Conservation (phyloP, 1,140 invertebrate species). For the Ceratina calcarata region DNA sequence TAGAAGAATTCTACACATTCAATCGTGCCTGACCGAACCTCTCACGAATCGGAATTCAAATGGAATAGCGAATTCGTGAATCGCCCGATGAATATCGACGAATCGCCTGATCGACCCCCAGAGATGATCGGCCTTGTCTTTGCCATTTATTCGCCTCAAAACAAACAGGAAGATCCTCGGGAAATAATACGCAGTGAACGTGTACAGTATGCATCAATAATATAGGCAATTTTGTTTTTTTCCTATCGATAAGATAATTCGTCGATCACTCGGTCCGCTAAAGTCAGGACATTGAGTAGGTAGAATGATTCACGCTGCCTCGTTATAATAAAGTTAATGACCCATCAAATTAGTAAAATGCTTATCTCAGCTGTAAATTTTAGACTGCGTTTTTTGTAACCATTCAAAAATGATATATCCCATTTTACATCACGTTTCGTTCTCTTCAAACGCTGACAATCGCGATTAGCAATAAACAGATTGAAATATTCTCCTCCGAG, state of each 20-base stretch:
- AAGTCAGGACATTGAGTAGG: too few relatives aligned
- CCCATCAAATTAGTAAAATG: not conserved
- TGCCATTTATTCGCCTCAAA: constrained; percentile 22
- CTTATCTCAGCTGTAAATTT: too few relatives aligned
- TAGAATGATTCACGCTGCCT: not conserved
- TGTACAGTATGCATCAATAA: not conserved
- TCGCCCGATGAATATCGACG: constrained; percentile 24
- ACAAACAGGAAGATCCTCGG: constrained; percentile 42
- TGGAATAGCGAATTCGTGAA: constrained; percentile 19
- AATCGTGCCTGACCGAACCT: not conserved
- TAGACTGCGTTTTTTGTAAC: too few relatives aligned
- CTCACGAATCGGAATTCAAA: constrained; percentile 3
- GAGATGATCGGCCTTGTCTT: constrained; percentile 19
- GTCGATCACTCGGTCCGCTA: not conserved
- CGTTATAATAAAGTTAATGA: not conserved
- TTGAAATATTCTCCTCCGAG: too few relatives aligned
- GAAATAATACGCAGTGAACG: not conserved
- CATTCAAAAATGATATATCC: too few relatives aligned
- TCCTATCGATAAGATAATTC: not conserved
- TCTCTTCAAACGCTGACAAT: too few relatives aligned
- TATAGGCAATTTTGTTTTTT: too few relatives aligned
- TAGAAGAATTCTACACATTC: not conserved
- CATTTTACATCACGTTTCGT: too few relatives aligned
- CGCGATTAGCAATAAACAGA: too few relatives aligned
- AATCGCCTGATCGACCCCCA: constrained; percentile 11